A percentile compares a stretch with the other conserved stretches of the same genome.
Evolutionary conservation across 2,113 vertebrate species (phyloP).

Genomic region (Scomber colias): DNA sequence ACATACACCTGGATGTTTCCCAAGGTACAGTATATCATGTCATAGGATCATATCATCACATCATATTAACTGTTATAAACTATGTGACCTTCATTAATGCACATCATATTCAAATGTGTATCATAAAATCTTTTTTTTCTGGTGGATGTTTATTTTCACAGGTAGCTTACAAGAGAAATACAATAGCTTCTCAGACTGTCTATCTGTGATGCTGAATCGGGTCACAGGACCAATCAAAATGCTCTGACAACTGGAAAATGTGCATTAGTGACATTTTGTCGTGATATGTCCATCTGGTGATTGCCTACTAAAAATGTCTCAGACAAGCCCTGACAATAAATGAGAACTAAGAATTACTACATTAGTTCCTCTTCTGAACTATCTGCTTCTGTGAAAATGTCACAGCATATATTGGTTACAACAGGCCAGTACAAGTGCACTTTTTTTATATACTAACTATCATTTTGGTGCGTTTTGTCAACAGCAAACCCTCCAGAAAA

Average conservation of each 20-base stretch:
- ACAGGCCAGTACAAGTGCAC: too few species aligned
- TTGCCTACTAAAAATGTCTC: neutral
- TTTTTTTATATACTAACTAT: neutral
- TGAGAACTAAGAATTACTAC: slow-evolving; percentile 32
- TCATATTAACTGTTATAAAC: neutral
- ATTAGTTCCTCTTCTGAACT: slow-evolving; percentile 49
- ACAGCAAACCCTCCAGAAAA: neutral
- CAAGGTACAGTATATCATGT: slow-evolving; percentile 33
- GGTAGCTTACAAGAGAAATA: neutral
- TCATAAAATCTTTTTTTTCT: neutral
- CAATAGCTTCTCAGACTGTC: neutral
- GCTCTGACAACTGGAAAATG: neutral
- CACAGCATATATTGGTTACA: too few species aligned
- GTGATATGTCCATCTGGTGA: neutral
- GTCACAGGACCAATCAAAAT: neutral
- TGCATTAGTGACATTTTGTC: neutral
- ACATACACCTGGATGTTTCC: slow-evolving; percentile 52
- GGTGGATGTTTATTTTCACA: neutral
- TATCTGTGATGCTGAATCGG: neutral
- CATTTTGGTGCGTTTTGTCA: neutral
- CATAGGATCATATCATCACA: neutral
- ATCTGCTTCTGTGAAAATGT: slow-evolving; percentile 5
- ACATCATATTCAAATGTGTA: neutral
- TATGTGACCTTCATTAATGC: neutral
- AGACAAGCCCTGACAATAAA: slow-evolving; percentile 6